phyloP scores from a whole-genome alignment of 2,888 invertebrate species.

The Pimpla rufipes region DNA sequence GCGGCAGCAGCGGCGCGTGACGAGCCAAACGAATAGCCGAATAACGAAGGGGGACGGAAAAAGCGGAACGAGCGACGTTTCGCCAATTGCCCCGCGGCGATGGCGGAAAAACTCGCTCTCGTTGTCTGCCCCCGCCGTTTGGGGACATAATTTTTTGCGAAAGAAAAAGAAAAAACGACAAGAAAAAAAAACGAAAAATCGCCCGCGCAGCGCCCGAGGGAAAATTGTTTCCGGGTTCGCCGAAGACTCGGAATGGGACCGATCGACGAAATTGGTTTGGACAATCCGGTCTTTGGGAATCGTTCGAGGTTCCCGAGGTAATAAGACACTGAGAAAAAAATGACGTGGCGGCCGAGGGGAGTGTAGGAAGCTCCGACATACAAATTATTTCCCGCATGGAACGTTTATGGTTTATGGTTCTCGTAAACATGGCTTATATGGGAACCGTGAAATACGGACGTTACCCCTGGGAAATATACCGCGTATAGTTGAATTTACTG shows the following conservation, averaged over 20 bases:
- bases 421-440: too few species aligned
- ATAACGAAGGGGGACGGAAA: constrained; percentile 15
- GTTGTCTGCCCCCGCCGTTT: not conserved
- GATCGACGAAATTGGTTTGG: not conserved
- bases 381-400: too few species aligned
- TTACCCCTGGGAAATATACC: too few species aligned
- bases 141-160: not conserved
- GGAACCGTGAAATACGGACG: too few species aligned
- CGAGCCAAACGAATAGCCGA: constrained; percentile 23
- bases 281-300: not conserved
- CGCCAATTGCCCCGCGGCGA: constrained; percentile 31
- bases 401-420: too few species aligned
- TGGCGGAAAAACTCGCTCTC: constrained; percentile 24
- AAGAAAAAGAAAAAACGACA: not conserved
- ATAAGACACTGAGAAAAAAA: not conserved
- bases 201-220: not conserved
- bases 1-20: not conserved
- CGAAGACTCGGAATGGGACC: not conserved
- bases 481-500: too few species aligned
- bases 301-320: not conserved
- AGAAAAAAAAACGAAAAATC: not conserved
- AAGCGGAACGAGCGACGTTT: constrained; percentile 28
- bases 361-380: too few species aligned
- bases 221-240: constrained; percentile 7
- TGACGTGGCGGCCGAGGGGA: too few species aligned